Evolutionary conservation across 1,140 invertebrate genomes (phyloP), one percentile per base, ranked within the genome.

Genomic region (Drosophila setifemur): DNA sequence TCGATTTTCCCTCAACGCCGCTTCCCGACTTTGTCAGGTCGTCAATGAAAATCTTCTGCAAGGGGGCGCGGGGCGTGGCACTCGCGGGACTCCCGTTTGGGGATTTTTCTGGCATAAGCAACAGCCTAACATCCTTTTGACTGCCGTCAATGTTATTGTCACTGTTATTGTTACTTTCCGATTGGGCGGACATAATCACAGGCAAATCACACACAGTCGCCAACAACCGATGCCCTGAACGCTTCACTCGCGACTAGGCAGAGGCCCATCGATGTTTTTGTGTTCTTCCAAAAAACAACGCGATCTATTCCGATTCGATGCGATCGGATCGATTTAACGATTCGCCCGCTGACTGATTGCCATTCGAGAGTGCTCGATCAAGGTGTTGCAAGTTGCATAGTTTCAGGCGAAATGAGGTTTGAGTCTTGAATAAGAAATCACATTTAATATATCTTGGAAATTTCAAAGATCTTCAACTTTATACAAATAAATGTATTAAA

Each of bases 21-120:
- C 25, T 21, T 14, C 11, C 42, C 42, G 23, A 14, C 42, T 44
- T 39, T 49, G 60, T 68, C 72, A 83, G 74, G 55, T 88, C 74
- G 69, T 88, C 75, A 67, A 88, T 83, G 75, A 83, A 83, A 45
- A 70, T 76, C 47, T 83, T 79, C 19, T 83, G 77, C 39, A 71
- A 12, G 0, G 70, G 64, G n/a, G 69, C 49, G 4, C 58, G 42
- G 12, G 31, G 40, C 4, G 28, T 12, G 29, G 58, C 35, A 21
- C 29, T 40, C 6, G 42, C 5, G 14, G 45, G 49, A 14, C 14
- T 35, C 37, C 47, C 23, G 5, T 6, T 25, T 11, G 23, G 23
- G 29, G 26, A 28, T 11, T 35, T 43, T 5, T 45, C 48, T 9
- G 69, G 42, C 48, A 72, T 42, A 43, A 85, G 40, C 49, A 85